A percentile compares a stretch with the other conserved stretches of the same genome.
Conservation (phyloP, 1,140 invertebrate genomes). For the Drosophila kurseongensis region DNA sequence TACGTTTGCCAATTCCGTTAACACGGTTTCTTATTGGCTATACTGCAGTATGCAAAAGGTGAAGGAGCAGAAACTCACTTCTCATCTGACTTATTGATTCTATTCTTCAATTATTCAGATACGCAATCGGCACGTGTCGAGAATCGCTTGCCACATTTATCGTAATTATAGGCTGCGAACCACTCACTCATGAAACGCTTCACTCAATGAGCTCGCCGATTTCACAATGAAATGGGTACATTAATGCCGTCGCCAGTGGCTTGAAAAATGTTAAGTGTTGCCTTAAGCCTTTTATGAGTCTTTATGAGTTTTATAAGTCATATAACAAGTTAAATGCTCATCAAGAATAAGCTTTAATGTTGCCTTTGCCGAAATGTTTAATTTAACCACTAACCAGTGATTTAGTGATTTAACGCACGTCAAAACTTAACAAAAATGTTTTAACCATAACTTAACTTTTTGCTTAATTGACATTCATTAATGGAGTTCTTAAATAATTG, state of each 20-base stretch:
- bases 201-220: conserved; percentile 19
- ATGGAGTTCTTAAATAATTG: background rate
- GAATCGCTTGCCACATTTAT: conserved; percentile 30
- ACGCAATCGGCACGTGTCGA: conserved; percentile 13
- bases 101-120: conserved; percentile 18
- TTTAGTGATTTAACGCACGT: background rate
- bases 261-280: conserved; percentile 24
- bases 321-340: background rate
- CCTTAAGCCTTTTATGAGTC: conserved; percentile 1
- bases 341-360: background rate
- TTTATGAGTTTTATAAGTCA: conserved; percentile 11
- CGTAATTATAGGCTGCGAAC: conserved; percentile 23
- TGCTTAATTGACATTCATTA: background rate
- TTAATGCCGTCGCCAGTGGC: background rate
- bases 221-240: conserved; percentile 11
- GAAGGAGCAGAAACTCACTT: conserved; percentile 6
- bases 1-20: conserved; percentile 25
- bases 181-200: conserved; percentile 29
- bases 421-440: background rate
- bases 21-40: conserved; percentile 8
- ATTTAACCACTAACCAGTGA: no score
- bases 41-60: conserved; percentile 20
- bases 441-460: no score
- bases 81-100: conserved; percentile 12
- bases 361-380: background rate